Conservation (phyloP, 2,113 vertebrate genomes). For the Xyliphius kryptos region DNA sequence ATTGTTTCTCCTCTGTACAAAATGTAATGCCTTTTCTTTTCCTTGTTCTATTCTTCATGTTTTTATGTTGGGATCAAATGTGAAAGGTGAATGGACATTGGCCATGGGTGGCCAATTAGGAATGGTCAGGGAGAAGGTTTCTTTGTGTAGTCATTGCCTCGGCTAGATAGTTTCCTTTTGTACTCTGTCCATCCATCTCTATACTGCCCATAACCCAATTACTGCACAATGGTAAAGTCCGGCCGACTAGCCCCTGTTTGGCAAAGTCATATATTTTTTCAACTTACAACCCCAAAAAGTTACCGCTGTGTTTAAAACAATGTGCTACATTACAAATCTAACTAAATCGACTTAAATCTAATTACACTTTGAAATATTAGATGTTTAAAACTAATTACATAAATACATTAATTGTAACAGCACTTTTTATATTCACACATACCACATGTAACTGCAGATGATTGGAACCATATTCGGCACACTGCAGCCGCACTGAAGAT, state of each 20-base stretch:
- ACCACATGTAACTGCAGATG: too few species aligned
- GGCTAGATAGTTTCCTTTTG: slow-evolving; percentile 27
- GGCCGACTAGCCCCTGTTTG: slow-evolving; percentile 22
- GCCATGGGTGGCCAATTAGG: slow-evolving; percentile 46
- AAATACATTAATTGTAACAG: too few species aligned
- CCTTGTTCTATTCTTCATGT: background rate
- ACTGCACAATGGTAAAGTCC: slow-evolving; percentile 28
- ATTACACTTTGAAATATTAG: too few species aligned
- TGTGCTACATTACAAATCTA: background rate
- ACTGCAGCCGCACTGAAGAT: too few species aligned
- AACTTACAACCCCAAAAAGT: slow-evolving; percentile 6
- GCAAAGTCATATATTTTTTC: slow-evolving; percentile 22
- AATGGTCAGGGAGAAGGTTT: slow-evolving; percentile 32
- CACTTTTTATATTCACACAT: too few species aligned
- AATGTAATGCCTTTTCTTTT: background rate
- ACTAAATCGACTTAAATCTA: too few species aligned
- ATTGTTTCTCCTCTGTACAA: background rate
- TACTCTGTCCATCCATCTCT: slow-evolving; percentile 36
- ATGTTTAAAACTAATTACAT: too few species aligned
- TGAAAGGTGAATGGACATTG: slow-evolving; percentile 42
- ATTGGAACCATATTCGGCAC: too few species aligned
- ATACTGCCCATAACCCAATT: slow-evolving; percentile 44
- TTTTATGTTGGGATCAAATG: slow-evolving; percentile 31
- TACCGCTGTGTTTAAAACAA: background rate
- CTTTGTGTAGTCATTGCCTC: slow-evolving; percentile 34